phyloP scores from a whole-genome alignment of 2,113 vertebrate species.

The Chaenogobius annularis region DNA sequence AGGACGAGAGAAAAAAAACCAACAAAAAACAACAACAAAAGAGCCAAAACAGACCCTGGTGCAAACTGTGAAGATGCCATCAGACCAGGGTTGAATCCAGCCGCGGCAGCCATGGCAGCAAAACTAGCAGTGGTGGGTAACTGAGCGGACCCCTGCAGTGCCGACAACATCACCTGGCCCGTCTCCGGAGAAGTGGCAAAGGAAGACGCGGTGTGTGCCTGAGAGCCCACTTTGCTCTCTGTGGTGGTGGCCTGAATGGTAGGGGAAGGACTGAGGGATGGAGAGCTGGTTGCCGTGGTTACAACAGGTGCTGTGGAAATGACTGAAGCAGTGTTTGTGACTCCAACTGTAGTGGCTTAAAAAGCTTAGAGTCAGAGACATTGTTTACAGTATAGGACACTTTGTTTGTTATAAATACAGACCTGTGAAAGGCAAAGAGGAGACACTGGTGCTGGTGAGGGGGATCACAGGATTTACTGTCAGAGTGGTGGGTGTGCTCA shows the following conservation, averaged over 20 bases:
- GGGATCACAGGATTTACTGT: slow-evolving; percentile 95
- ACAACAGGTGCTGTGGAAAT: slow-evolving; percentile 89
- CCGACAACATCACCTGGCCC: slow-evolving; percentile 94
- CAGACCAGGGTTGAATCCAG: slow-evolving; percentile 91
- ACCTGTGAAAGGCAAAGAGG: slow-evolving; percentile 90
- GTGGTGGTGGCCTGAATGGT: slow-evolving; percentile 76
- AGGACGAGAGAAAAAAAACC: no score
- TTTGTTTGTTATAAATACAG: slow-evolving; percentile 10
- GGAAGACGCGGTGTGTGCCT: slow-evolving; percentile 82
- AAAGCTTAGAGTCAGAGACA: slow-evolving; percentile 3
- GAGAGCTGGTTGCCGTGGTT: slow-evolving; percentile 84
- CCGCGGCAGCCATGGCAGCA: slow-evolving; percentile 96
- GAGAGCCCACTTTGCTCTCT: slow-evolving; percentile 74
- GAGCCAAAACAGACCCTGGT: slow-evolving; percentile 83
- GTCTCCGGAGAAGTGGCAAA: slow-evolving; percentile 82
- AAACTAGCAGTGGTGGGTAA: slow-evolving; percentile 91
- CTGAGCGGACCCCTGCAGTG: slow-evolving; percentile 86
- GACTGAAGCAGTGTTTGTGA: slow-evolving; percentile 89
- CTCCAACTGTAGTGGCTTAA: slow-evolving; percentile 84
- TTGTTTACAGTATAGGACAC: not conserved
- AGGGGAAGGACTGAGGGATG: slow-evolving; percentile 87
- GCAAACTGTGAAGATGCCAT: slow-evolving; percentile 95
- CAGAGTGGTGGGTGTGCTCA: slow-evolving; percentile 90
- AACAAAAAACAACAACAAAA: not conserved
- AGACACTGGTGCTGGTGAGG: slow-evolving; percentile 88